Evolutionary conservation across 2,797 vertebrate species (phyloP), one percentile per base, ranked within the genome.

Genomic region (Oreochromis mossambicus): DNA sequence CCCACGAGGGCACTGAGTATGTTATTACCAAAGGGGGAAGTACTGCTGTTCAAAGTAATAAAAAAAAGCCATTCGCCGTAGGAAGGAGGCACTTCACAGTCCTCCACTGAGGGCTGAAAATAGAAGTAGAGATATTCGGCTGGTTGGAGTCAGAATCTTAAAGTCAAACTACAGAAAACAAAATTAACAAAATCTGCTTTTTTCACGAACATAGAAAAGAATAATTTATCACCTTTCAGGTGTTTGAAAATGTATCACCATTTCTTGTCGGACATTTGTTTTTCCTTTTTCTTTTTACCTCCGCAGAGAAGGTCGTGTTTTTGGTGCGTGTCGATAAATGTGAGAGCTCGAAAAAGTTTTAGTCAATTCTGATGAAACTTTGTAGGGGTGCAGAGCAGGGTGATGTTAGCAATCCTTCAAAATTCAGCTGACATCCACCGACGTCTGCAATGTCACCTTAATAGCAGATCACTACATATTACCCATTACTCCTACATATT

Each of bases 11-110:
- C 83, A 83, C 83, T 77, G 86, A 85, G 66, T 17, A 29, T 83
- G 78, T 86, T 85, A 82, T 84, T 92, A 77, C 54, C 81, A 87
- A 80, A 81, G n/a, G 32, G 68, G 82, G 84, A 86, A 90, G 87
- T 19, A 48, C 70, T 73, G 79, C 77, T 88, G 83, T 89, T 87
- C 78, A 84, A 46, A 83, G 79, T 81, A 82, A 87, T 88, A 78
- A 84, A 89, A 61, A 84, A 84, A 84, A 68, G 15, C 66, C 34
- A 80, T 87, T 85, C 19, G 68, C 66, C 11, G 50, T 11, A 48
- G 78, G 29, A 80, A 66, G 52, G 46, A 29, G 29, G 29, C 56
- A 19, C 70, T 79, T 79, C 81, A 46, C 41, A 58, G 50, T 24
- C 21, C 52, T 84, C n/a, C 12, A 82, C 26, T 26, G 13, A 80